Evolutionary conservation across 2,888 invertebrate species (phyloP).

Genomic region (Buathra laborator): DNA sequence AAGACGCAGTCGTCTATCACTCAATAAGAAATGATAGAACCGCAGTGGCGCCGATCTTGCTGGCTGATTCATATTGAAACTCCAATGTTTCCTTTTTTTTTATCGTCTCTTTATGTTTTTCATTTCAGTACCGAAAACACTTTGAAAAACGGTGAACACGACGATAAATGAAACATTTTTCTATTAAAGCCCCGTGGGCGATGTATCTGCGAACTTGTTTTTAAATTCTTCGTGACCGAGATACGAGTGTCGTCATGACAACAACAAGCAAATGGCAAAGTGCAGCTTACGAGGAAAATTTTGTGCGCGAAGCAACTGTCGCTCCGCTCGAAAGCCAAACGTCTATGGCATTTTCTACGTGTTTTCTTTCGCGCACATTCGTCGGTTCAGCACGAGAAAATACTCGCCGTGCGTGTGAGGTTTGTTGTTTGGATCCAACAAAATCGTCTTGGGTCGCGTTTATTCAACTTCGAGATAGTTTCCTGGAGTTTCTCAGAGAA

Average conservation of each 20-base stretch:
- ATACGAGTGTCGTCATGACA: slow-evolving; percentile 16
- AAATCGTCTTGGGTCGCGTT: background rate
- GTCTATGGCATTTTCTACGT: background rate
- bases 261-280: background rate
- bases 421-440: background rate
- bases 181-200: background rate
- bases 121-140: background rate
- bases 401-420: background rate
- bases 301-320: background rate
- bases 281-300: slow-evolving; percentile 5
- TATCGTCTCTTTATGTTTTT: background rate
- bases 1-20: background rate
- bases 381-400: background rate
- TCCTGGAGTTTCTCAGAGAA: background rate
- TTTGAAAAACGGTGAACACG: background rate
- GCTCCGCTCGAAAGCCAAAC: slow-evolving; percentile 12
- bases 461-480: background rate
- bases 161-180: background rate
- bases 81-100: background rate
- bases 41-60: background rate
- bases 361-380: background rate
- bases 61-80: background rate
- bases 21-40: background rate
- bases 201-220: background rate
- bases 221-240: slow-evolving; percentile 1